A percentile compares a stretch with the other conserved stretches of the same genome.
These are phyloP conservation scores for Saturnia japonica DNA, from an alignment of 2,888 invertebrate genomes.

Conservation along the genomic window DNA sequence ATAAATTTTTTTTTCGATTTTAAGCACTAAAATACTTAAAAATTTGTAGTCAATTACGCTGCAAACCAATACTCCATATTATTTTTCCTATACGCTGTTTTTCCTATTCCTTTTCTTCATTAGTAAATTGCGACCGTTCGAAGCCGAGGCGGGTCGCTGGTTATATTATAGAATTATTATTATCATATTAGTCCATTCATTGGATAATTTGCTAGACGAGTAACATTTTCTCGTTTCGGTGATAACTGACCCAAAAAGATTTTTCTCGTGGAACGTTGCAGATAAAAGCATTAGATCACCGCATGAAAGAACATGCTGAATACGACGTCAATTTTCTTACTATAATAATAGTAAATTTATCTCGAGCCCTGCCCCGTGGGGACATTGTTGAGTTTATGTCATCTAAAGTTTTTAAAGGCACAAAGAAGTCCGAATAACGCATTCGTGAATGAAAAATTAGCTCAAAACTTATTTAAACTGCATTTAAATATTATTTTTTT, in stretches of 20 bases:
- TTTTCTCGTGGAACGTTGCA: neutral
- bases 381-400: neutral
- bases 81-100: too few relatives aligned
- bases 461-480: neutral
- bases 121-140: too few relatives aligned
- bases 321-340: neutral
- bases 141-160: too few relatives aligned
- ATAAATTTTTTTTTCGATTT: too few relatives aligned
- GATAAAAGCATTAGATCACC: conserved; percentile 3
- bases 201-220: neutral
- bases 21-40: too few relatives aligned
- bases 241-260: neutral
- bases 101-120: too few relatives aligned
- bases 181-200: neutral
- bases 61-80: too few relatives aligned
- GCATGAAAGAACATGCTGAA: conserved; percentile 4
- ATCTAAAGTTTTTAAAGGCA: neutral
- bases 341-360: neutral
- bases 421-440: neutral
- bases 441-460: neutral
- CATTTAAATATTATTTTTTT: too few relatives aligned
- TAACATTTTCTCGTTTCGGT: neutral
- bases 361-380: neutral
- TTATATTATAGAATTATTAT: neutral
- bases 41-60: too few relatives aligned